Evolutionary conservation across 2,888 invertebrate species (phyloP).

Genomic region (Automeris io): DNA sequence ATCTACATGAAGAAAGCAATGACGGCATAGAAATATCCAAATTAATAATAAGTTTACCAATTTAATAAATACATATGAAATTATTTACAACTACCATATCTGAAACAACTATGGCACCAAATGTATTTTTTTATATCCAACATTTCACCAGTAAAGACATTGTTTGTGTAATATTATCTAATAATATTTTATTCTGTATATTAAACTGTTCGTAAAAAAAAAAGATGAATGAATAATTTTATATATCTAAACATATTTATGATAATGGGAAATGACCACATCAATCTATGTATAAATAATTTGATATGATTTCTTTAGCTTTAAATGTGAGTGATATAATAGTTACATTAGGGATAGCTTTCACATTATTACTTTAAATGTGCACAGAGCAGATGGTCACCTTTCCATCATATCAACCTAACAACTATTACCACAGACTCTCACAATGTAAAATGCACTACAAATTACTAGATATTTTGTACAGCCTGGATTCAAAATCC

Average conservation of each 20-base stretch:
- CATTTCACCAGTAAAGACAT: slow-evolving; percentile 25
- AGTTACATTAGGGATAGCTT: slow-evolving; percentile 4
- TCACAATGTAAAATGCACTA: slow-evolving; percentile 72
- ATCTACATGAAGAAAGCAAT: slow-evolving; percentile 20
- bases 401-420: slow-evolving; percentile 50
- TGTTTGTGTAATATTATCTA: slow-evolving; percentile 19
- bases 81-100: slow-evolving; percentile 32
- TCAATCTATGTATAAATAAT: slow-evolving; percentile 32
- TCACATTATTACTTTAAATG: slow-evolving; percentile 30
- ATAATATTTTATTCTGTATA: slow-evolving; percentile 16
- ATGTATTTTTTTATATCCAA: slow-evolving; percentile 14
- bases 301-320: slow-evolving; percentile 34
- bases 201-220: slow-evolving; percentile 11
- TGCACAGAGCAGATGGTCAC: slow-evolving; percentile 43
- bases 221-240: slow-evolving; percentile 10
- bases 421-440: slow-evolving; percentile 61
- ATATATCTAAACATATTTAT: slow-evolving; percentile 15
- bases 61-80: slow-evolving; percentile 21
- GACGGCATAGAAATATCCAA: slow-evolving; percentile 13
- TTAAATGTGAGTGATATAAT: slow-evolving; percentile 7
- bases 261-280: slow-evolving; percentile 22
- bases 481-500: slow-evolving; percentile 71
- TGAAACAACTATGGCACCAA: slow-evolving; percentile 50
- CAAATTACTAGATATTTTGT: slow-evolving; percentile 69
- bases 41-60: slow-evolving; percentile 17